These are phyloP conservation scores for Riptortus pedestris DNA, from an alignment of 1,140 invertebrate species.

Conservation along the genomic window DNA sequence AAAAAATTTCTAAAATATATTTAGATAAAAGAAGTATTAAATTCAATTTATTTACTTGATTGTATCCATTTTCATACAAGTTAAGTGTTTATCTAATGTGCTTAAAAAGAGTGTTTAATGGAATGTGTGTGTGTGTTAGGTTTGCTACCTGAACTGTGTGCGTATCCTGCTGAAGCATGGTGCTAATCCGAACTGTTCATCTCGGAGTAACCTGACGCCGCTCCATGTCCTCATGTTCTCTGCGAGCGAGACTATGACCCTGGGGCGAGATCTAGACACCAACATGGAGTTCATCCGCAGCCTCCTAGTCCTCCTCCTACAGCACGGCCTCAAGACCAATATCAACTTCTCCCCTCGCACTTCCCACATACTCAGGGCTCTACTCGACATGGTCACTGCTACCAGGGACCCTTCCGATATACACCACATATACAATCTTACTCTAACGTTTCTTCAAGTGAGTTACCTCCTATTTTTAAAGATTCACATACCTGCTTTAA, in stretches of 20 bases:
- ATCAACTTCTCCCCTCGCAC: slow-evolving; percentile 41
- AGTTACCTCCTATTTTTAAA: too few relatives aligned
- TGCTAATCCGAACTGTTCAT: slow-evolving; percentile 62
- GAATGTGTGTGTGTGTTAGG: too few relatives aligned
- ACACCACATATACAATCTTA: slow-evolving; percentile 56
- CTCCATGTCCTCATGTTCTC: slow-evolving; percentile 62
- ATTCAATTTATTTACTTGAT: too few relatives aligned
- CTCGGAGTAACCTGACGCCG: slow-evolving; percentile 55
- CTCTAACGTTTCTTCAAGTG: slow-evolving; percentile 50
- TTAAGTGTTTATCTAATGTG: too few relatives aligned
- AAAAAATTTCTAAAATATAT: too few relatives aligned
- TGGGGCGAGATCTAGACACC: slow-evolving; percentile 45
- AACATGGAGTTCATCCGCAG: slow-evolving; percentile 56
- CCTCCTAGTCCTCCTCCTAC: slow-evolving; percentile 52
- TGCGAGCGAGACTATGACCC: slow-evolving; percentile 52
- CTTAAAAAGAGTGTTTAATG: too few relatives aligned
- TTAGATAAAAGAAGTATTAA: too few relatives aligned
- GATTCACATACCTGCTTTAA: not conserved
- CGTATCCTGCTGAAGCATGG: slow-evolving; percentile 55
- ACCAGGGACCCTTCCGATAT: slow-evolving; percentile 52
- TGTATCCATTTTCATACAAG: too few relatives aligned
- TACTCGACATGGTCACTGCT: slow-evolving; percentile 59
- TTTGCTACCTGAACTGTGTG: slow-evolving; percentile 63
- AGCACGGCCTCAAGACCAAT: slow-evolving; percentile 58
- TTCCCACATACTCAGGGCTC: slow-evolving; percentile 55